Evolutionary conservation across 92 coral and sea anemone species (phyloP), one percentile per base, ranked within the genome.

Genomic region (Heteractis magnifica): DNA sequence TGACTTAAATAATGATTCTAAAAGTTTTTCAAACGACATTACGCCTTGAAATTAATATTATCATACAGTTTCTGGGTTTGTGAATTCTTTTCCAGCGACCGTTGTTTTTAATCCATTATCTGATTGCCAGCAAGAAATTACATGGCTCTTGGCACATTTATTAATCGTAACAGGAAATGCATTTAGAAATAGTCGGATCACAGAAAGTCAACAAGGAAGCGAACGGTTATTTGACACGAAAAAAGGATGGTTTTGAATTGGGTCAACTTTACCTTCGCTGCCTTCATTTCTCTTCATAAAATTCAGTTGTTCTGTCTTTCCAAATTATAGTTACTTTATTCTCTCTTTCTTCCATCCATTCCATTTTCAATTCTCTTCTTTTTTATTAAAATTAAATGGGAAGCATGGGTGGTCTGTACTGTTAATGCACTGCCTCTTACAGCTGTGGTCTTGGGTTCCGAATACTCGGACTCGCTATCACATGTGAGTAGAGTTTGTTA

Each of bases 111-210:
- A 68, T 23, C 44, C 49, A 68, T 26, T 68, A 68, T 68, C 73
- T 68, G 73, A 68, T 68, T 68, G 49, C 4, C 4, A 68, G 26
- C 23, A 26, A 68, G 18, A 68, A 68, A 68, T 6, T 68, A 68
- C 73, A 20, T 68, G 49, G 8, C 73, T 68, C 23, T 68, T 68
- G 73, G 73, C 73, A 68, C 23, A 48, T 68, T 68, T 68, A 68
- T 68, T 68, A 68, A 68, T 68, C 73, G 73, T 7, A 23, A 26
- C 73, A 68, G 73, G 73, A 68, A 68, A 68, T 68, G 44, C 8
- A 9, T 68, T 23, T 48, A 1, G 73, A 68, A 68, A 68, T 68
- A 68, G 73, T 68, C 73, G 49, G 73, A 68, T 68, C 15, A 26
- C 12, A 26, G 23, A 26, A 68, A 18, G 49, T 68, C 50, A 68